phyloP scores from a whole-genome alignment of 64 coral and sea anemone genomes.

The Montipora capricornis region DNA sequence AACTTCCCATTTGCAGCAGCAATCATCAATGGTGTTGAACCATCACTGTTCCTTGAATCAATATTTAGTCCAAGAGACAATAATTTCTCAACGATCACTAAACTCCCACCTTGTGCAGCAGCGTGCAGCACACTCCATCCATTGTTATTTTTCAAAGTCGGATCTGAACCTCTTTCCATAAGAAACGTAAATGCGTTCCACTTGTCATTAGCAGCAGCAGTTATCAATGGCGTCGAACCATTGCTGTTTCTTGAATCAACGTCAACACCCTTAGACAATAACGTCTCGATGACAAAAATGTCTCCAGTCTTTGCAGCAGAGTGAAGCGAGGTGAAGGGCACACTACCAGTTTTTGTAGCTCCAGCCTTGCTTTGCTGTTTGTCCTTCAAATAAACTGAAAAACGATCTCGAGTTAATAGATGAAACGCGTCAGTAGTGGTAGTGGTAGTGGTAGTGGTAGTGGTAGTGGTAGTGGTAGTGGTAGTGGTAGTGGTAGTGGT shows the following conservation, averaged over 20 bases:
- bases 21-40: neutral
- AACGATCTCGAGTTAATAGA: no score
- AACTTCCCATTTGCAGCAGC: neutral
- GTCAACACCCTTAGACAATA: neutral
- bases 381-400: no score
- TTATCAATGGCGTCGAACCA: neutral
- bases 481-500: no score
- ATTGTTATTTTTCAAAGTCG: neutral
- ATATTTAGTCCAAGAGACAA: constrained; percentile 3
- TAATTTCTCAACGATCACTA: neutral
- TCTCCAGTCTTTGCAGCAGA: neutral
- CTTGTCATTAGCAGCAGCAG: neutral
- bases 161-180: neutral
- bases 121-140: neutral
- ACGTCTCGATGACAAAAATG: neutral
- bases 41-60: neutral
- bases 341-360: no score
- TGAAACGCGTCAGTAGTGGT: no score
- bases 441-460: no score
- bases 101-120: neutral
- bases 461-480: no score
- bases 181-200: neutral
- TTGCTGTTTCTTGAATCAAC: neutral
- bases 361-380: no score
- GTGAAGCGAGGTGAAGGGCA: no score